Evolutionary conservation across 2,113 vertebrate species (phyloP).

Genomic region (Tachysurus fulvidraco): DNA sequence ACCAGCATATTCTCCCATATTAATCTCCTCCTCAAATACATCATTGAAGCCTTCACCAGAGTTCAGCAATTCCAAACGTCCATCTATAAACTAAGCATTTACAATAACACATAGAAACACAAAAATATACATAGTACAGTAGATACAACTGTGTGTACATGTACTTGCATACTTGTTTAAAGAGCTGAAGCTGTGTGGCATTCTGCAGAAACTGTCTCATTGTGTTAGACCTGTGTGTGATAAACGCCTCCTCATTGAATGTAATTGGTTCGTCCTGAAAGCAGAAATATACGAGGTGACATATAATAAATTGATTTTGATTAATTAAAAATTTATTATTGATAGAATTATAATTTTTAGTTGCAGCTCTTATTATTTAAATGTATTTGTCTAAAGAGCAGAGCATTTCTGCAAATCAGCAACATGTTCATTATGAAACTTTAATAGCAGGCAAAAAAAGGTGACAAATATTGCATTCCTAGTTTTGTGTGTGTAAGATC

Average conservation of each 20-base stretch:
- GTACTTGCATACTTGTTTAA: conserved; percentile 84
- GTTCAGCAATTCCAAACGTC: conserved; percentile 90
- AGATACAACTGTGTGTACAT: conserved; percentile 3
- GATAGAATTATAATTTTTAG: too few relatives aligned
- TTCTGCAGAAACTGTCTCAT: conserved; percentile 96
- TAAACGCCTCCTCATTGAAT: conserved; percentile 88
- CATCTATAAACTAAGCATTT: conserved; percentile 88
- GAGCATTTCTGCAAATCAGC: neutral
- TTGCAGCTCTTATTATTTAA: too few relatives aligned
- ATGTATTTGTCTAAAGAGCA: neutral
- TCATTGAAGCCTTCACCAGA: conserved; percentile 95
- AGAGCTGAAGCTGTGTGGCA: conserved; percentile 95
- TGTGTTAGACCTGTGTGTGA: conserved; percentile 89
- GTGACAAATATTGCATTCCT: neutral
- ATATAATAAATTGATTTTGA: too few relatives aligned
- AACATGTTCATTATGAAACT: neutral
- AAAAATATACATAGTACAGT: neutral
- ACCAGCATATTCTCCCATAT: conserved; percentile 94
- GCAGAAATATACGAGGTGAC: neutral
- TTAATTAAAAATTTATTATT: too few relatives aligned
- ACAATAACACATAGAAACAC: neutral
- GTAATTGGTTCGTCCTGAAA: conserved; percentile 91
- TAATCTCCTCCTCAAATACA: conserved; percentile 96
- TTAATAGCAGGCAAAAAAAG: neutral
- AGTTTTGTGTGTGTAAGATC: neutral